These are phyloP conservation scores for Drosophila glabriapex DNA, from an alignment of 2,888 invertebrate genomes.

Conservation along the genomic window DNA sequence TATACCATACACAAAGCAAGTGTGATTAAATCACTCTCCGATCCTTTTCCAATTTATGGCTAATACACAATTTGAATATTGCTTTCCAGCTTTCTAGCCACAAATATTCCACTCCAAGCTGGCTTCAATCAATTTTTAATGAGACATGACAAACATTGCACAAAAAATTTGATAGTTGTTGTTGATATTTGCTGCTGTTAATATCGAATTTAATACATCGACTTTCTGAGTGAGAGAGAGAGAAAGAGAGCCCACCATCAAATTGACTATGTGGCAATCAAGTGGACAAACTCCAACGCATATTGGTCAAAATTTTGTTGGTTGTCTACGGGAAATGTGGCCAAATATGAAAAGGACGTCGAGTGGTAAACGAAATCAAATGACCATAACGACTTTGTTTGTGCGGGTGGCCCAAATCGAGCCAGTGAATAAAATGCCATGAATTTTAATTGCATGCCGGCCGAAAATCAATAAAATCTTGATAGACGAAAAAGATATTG, in stretches of 20 bases:
- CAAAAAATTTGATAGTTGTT: not conserved
- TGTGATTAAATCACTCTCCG: not conserved
- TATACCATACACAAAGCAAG: not conserved
- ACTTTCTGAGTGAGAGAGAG: not conserved
- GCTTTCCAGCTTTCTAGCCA: not conserved
- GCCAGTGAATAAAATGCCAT: constrained; percentile 57
- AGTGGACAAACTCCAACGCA: constrained; percentile 24
- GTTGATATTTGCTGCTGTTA: constrained; percentile 12
- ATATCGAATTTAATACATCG: constrained; percentile 23
- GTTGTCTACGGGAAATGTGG: constrained; percentile 5
- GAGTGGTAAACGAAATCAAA: constrained; percentile 10
- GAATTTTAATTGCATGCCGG: constrained; percentile 64
- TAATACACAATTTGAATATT: not conserved
- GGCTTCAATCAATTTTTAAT: not conserved
- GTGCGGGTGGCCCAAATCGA: constrained; percentile 38
- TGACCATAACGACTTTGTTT: constrained; percentile 23
- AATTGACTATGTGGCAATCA: constrained; percentile 35
- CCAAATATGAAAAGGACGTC: constrained; percentile 9
- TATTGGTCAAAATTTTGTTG: constrained; percentile 17
- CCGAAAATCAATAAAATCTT: constrained; percentile 36
- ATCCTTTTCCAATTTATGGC: not conserved
- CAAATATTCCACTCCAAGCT: not conserved
- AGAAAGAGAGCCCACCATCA: constrained; percentile 9
- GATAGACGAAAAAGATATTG: not conserved
- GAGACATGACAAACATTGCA: not conserved